These are phyloP conservation scores for Cactoblastis cactorum DNA, from an alignment of 2,888 invertebrate genomes.

Conservation along the genomic window DNA sequence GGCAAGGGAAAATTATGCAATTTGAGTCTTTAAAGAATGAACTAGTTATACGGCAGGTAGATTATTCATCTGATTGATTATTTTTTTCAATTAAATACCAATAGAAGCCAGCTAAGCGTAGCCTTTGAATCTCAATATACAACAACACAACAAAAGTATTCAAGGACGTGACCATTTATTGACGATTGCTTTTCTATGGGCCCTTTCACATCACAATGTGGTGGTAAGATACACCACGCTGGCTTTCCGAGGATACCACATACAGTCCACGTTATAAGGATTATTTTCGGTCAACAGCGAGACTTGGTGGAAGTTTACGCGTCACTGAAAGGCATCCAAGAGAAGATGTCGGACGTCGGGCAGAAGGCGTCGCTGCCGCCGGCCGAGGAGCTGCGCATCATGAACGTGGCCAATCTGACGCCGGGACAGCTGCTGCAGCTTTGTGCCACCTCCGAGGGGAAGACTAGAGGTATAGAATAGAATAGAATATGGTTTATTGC, in stretches of 20 bases:
- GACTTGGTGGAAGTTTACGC: constrained; percentile 51
- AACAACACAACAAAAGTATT: no score
- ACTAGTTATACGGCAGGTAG: constrained; percentile 55
- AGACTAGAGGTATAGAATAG: constrained; percentile 15
- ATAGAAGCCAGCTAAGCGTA: not conserved
- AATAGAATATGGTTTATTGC: not conserved
- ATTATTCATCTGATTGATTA: no score
- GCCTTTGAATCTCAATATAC: not conserved
- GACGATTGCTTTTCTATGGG: no score
- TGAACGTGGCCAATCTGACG: constrained; percentile 57
- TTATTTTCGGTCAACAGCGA: constrained; percentile 34
- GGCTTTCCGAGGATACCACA: no score
- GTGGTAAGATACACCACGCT: no score
- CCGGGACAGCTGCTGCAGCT: constrained; percentile 56
- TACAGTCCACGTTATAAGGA: not conserved
- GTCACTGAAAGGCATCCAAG: constrained; percentile 42
- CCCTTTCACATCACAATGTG: no score
- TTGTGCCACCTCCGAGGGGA: constrained; percentile 32
- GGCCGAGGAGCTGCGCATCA: constrained; percentile 51
- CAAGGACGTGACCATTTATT: no score
- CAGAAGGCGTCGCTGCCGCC: constrained; percentile 44
- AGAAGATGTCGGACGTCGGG: constrained; percentile 43
- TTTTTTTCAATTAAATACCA: not conserved
- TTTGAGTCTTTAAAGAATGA: constrained; percentile 59
- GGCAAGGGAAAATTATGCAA: constrained; percentile 49